Conservation (phyloP, 1,140 invertebrate species). For the Frieseomelitta varia region DNA sequence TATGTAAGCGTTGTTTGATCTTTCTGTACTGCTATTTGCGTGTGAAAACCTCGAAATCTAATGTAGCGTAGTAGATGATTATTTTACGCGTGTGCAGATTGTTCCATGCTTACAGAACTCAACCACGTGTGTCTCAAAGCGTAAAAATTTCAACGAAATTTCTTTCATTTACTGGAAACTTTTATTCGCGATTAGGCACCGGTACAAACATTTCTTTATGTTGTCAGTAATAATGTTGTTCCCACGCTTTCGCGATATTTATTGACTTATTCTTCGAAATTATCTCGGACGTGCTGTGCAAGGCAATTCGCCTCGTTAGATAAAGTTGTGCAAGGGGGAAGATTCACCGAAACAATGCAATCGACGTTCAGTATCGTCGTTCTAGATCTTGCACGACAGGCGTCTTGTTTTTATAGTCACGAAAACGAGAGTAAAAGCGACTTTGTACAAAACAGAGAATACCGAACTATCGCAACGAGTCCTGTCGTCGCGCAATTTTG, state of each 20-base stretch:
- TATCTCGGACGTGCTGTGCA: background rate
- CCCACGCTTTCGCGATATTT: background rate
- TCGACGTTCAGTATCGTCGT: conserved; percentile 47
- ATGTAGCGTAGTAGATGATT: background rate
- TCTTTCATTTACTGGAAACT: background rate
- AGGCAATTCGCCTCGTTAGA: background rate
- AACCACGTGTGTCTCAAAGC: no score
- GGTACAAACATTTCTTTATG: background rate
- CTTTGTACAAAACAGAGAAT: background rate
- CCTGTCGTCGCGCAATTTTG: conserved; percentile 32
- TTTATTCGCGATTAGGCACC: background rate
- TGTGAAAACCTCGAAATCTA: background rate
- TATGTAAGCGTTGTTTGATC: background rate
- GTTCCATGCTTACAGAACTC: background rate
- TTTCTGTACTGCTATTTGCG: background rate
- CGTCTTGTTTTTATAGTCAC: conserved; percentile 20
- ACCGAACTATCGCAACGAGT: conserved; percentile 45
- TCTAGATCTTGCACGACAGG: conserved; percentile 51
- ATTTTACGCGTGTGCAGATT: background rate
- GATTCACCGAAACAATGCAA: conserved; percentile 45
- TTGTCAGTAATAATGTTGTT: background rate
- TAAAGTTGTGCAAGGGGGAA: conserved; percentile 29
- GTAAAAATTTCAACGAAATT: background rate
- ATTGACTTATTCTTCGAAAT: background rate
- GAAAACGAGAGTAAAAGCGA: conserved; percentile 60